Percentiles rank a stretch among this genome's conserved stretches.
Conservation (phyloP, 2,888 invertebrate genomes). For the Scaptomyza reducta region DNA sequence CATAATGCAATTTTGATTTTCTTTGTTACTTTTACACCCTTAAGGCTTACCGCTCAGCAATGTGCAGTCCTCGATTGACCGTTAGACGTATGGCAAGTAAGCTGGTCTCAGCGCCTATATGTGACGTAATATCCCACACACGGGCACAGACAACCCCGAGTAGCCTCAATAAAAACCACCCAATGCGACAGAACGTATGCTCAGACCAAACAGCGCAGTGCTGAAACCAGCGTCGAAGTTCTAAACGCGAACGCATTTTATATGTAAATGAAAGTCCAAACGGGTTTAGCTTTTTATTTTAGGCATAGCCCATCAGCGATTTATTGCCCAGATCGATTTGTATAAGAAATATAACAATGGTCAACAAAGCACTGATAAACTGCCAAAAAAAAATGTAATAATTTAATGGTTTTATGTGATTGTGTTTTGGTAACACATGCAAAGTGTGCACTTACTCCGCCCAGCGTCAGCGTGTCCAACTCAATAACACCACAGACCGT, state of each 20-base stretch:
- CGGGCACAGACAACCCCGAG: conserved; percentile 5
- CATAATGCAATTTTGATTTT: no score
- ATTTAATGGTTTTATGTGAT: conserved; percentile 2
- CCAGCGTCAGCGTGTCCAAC: conserved; percentile 74
- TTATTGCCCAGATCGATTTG: conserved; percentile 79
- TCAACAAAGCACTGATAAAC: conserved; percentile 72
- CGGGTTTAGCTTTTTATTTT: conserved; percentile 22
- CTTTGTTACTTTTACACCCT: not conserved
- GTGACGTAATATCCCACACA: conserved; percentile 44
- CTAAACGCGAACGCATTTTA: conserved; percentile 19
- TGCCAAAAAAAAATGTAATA: conserved; percentile 42
- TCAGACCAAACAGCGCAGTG: conserved; percentile 1
- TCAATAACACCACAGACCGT: conserved; percentile 76
- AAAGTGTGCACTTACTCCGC: conserved; percentile 68
- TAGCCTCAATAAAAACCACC: not conserved
- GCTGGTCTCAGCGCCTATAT: conserved; percentile 75
- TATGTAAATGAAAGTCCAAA: conserved; percentile 14
- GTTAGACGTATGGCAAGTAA: conserved; percentile 73
- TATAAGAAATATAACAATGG: conserved; percentile 80
- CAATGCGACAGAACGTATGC: not conserved
- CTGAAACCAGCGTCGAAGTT: conserved; percentile 3
- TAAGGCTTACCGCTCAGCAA: conserved; percentile 66
- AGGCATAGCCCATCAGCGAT: conserved; percentile 52
- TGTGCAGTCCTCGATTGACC: conserved; percentile 68
- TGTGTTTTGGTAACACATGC: not conserved